These are phyloP conservation scores for Hemibagrus wyckioides DNA, from an alignment of 2,113 vertebrate genomes.

Conservation along the genomic window DNA sequence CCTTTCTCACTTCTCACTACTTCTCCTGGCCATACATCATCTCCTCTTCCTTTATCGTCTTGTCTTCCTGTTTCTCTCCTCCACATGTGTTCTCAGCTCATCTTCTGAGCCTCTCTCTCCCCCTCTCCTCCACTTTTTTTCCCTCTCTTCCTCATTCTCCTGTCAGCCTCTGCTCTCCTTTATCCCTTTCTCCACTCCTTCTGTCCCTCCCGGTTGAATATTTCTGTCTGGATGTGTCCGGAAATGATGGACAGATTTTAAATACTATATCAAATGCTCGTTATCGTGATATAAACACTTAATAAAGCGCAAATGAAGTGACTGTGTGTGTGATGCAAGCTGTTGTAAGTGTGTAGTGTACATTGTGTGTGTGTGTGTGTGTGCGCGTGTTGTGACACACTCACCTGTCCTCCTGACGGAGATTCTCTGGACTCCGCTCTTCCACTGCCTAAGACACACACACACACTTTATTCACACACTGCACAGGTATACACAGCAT, in stretches of 20 bases:
- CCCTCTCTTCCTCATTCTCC: constrained; percentile 16
- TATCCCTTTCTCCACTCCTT: too few species aligned
- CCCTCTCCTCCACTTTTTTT: constrained; percentile 29
- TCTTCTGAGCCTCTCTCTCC: constrained; percentile 46
- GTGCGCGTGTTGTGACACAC: constrained; percentile 19
- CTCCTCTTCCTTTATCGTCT: background rate
- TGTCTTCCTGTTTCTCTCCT: background rate
- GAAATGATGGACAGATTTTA: too few species aligned
- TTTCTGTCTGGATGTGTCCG: background rate
- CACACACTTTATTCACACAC: background rate
- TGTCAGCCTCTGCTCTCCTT: background rate
- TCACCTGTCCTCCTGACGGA: constrained; percentile 87
- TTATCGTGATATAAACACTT: background rate
- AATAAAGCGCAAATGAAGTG: background rate
- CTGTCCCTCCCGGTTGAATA: background rate
- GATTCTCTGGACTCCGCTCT: constrained; percentile 83
- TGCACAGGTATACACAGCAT: background rate
- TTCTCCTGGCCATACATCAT: too few species aligned
- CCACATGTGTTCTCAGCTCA: background rate
- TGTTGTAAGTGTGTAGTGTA: background rate
- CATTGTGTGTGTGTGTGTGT: background rate
- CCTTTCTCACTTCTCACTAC: too few species aligned
- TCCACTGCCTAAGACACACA: constrained; percentile 78
- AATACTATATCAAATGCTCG: background rate
- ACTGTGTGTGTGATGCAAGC: constrained; percentile 12